Evolutionary conservation across 2,888 invertebrate genomes (phyloP), one percentile per base, ranked within the genome.

Genomic region (Ornithoptera priamus): DNA sequence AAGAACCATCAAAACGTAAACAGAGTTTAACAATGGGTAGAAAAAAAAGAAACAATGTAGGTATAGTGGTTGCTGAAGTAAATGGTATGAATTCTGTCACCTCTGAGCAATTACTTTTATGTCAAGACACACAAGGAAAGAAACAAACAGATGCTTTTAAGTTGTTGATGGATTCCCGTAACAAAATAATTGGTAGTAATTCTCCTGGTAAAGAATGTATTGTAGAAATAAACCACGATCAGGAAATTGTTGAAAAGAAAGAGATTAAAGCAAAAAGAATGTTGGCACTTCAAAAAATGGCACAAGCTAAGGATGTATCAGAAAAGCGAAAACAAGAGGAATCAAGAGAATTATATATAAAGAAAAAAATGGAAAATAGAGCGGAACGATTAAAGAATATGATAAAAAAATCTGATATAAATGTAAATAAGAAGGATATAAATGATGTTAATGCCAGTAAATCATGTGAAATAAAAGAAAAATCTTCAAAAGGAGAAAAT

Each of bases 131-230:
- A 65, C 78, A 84, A 71, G 83, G 83, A 36, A 86, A 81, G 72
- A 88, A 85, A 72, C 83, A 88, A 73, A 88, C 83, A 67, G 86
- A 95, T 92, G 95, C 94, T 53, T 95, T 95, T 82, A 89, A 94
- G 77, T 80, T 95, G 46, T 89, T 95, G 88, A 95, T 95, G 95
- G 94, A 94, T 74, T 94, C 94, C 22, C 90, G 95, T 73, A 93
- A 94, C 79, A 95, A 94, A 80, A 90, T 91, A 63, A 93, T 95
- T 72, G 95, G 95, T 2, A 84, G 85, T 30, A 95, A 95, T 85
- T 93, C 94, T 36, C 93, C 94, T 12, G 95, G 95, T 0, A 94
- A 94, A 85, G 93, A 93, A 62, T 85, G 81, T 76, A 74, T 65
- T 24, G 64, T 73, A 65, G 82, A 83, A 62, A 80, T 81, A 71